Base-by-base conservation (phyloP, 2,113 vertebrate species). In the Bos indicus region DNA sequence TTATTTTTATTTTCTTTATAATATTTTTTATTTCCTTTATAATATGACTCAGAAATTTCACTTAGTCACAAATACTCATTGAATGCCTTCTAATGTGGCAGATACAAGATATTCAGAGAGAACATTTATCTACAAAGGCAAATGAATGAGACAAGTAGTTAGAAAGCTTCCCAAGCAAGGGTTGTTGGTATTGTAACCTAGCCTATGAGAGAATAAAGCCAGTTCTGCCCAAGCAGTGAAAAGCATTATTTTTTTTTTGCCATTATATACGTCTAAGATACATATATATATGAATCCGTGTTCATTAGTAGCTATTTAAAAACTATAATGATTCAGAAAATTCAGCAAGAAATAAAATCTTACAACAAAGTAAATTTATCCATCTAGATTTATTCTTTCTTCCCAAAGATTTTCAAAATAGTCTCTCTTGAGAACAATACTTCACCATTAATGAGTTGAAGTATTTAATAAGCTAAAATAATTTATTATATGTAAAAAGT, bases 341-440 rank as follows among this genome's bases (percentile, higher is more conserved):
- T 54, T 48, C 40, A 87, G 9, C 54, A 94, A 92, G 62, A 82
- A 51, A 64, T 60, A 59, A 94, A 95, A 67, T n/a, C 54, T 87
- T 56, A 57, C 2, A 17, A 52, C 9, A 57, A 93, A 83, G 36
- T 77, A 57, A 90, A 56, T 60, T 54, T 91, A 82, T 17, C 14
- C 28, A 71, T 96, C 21, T 56, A 67, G 17, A 82, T 91, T 60
- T 46, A 86, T 59, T 95, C 10, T 62, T 93, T 94, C 25, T 94
- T 93, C 87, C 43, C 60, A 30, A 92, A 95, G 21, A 88, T 91
- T 97, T 94, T 85, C 67, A 46, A 30, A 80, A 85, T 57, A 94
- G 16, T 60, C 19, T 89, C 5, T 64, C 33, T 89, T 87, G 21
- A 97, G 91, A 81, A 62, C 36, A 25, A 48, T 82, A 56, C 51